Evolutionary conservation across 37 sponge, comb jelly and placozoan genomes (phyloP).

Genomic region (Crambe crambe): DNA sequence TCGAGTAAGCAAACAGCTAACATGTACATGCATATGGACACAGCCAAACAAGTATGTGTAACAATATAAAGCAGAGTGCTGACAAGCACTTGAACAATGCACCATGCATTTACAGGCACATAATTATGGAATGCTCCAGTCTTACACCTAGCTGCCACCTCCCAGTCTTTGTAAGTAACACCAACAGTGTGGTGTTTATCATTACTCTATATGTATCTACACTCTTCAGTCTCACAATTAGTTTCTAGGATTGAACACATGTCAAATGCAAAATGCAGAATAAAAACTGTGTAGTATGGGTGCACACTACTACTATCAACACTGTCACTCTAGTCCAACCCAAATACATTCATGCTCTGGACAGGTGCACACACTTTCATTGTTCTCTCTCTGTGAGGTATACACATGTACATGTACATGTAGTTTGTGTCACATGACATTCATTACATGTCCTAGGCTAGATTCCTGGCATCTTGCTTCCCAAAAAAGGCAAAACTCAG

Average conservation of each 20-base stretch:
- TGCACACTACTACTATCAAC: neutral
- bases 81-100: neutral
- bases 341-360: neutral
- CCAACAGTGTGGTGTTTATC: neutral
- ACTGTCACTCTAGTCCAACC: neutral
- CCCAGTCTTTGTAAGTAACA: too few relatives aligned
- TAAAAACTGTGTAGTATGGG: slow-evolving; percentile 7
- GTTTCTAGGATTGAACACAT: neutral
- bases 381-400: neutral
- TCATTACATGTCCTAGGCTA: neutral
- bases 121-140: too few relatives aligned
- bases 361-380: slow-evolving; percentile 6
- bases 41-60: neutral
- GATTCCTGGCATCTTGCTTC: neutral
- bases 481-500: neutral
- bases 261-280: neutral
- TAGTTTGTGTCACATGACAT: slow-evolving; percentile 6
- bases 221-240: neutral
- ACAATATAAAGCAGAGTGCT: neutral
- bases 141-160: too few relatives aligned
- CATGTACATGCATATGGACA: slow-evolving; percentile 8
- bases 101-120: too few relatives aligned
- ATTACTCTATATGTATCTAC: neutral
- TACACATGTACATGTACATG: slow-evolving; percentile 7
- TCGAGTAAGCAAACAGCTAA: neutral